Percentiles rank a stretch among this genome's conserved stretches.
Evolutionary conservation across 2,113 vertebrate genomes (phyloP).

Genomic region (Elachura formosa): DNA sequence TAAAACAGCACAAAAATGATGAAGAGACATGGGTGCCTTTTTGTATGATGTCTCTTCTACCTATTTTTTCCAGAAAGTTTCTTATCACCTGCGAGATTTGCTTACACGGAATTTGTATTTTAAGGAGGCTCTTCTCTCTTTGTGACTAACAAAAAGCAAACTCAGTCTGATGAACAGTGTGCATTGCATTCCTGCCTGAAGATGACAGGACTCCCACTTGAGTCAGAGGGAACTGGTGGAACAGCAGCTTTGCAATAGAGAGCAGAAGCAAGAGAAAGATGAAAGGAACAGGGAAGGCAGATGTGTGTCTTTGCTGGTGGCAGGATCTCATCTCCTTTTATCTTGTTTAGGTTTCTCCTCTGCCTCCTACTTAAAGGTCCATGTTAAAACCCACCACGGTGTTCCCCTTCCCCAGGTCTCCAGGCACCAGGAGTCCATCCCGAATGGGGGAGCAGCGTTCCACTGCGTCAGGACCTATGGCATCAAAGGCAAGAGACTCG

Average conservation of each 20-base stretch:
- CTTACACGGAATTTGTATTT: not conserved
- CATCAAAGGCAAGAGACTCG: constrained; percentile 98
- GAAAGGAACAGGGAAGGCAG: constrained; percentile 61
- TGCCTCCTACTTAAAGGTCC: constrained; percentile 99
- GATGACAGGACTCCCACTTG: not conserved
- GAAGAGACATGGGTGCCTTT: not conserved
- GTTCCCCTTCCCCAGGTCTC: constrained; percentile 94
- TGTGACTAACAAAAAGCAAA: not conserved
- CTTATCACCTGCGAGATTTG: not conserved
- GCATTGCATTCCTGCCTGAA: not conserved
- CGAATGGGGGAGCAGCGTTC: constrained; percentile 96
- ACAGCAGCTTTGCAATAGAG: not conserved
- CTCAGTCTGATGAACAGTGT: not conserved
- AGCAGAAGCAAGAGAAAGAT: constrained; percentile 39
- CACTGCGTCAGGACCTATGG: constrained; percentile 98
- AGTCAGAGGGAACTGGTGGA: not conserved
- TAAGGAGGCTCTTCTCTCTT: not conserved
- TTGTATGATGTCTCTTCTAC: not conserved
- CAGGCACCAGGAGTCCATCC: constrained; percentile 92
- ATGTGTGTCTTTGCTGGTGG: constrained; percentile 71
- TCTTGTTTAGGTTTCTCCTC: constrained; percentile 99
- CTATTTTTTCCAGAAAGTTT: not conserved
- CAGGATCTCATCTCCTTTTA: constrained; percentile 90
- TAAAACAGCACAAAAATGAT: not conserved
- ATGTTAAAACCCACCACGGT: constrained; percentile 99